These are phyloP conservation scores for Oreotragus oreotragus DNA, from an alignment of 2,113 vertebrate species.

Conservation along the genomic window DNA sequence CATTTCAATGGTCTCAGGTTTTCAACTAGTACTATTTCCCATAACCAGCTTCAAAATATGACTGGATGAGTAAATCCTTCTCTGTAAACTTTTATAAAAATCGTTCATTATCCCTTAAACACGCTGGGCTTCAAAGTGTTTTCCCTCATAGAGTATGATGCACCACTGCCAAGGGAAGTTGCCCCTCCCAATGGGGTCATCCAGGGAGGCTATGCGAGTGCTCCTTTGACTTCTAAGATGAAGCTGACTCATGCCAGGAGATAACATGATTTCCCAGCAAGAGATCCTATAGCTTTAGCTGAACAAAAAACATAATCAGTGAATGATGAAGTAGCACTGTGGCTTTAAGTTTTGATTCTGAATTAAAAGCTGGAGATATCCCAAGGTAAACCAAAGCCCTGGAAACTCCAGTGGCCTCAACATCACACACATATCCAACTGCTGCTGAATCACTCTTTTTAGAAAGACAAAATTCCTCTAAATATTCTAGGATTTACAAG, in stretches of 20 bases:
- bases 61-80: not conserved
- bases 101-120: not conserved
- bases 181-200: no score
- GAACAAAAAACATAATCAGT: not conserved
- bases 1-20: not conserved
- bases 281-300: not conserved
- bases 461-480: not conserved
- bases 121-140: not conserved
- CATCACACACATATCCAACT: not conserved
- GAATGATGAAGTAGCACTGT: not conserved
- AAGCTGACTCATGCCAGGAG: not conserved
- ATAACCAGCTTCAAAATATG: not conserved
- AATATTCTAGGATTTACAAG: not conserved
- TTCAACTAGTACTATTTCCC: not conserved
- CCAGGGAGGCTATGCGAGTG: not conserved
- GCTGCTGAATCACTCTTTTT: not conserved
- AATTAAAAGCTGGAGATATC: not conserved
- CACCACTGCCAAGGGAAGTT: not conserved
- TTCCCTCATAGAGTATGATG: not conserved
- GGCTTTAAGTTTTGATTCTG: not conserved
- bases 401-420: not conserved
- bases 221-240: not conserved
- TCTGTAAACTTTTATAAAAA: not conserved
- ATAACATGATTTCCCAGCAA: not conserved
- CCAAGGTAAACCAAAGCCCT: no score